Base-by-base conservation (phyloP, 2,888 invertebrate genomes). In the Diarsia brunnea region DNA sequence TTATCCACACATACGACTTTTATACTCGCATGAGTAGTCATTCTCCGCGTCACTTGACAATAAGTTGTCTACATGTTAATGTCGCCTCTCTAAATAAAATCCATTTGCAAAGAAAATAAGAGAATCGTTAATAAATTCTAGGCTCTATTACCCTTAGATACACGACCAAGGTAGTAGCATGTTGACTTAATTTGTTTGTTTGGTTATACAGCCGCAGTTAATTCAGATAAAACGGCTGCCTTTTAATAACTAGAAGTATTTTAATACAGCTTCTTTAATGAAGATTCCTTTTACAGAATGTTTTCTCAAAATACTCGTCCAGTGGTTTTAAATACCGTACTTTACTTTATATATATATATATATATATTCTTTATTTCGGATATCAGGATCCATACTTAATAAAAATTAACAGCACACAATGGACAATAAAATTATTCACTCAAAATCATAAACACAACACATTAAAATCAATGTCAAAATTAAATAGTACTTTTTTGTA, bases 201-300 rank as follows among this genome's bases (percentile, higher is more conserved):
- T 69, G 47, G 55, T 53, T 38, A 68, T 24, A 58, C 63, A 82
- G 24, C 24, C 45, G 16, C 31, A 65, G 47, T 68, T 81, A 70
- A 74, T 60, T 81, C n/a, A 69, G 61, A 61, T 51, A n/a, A 84
- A 72, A 81, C 43, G 45, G 53, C 38, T 71, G 74, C 65, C 47
- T 60, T 81, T 85, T 81, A 80, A 81, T 85, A 81, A 73, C 64
- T 75, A 27, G 8, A 81, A 81, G 76, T 70, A 85, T 85, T 82
- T 81, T 73, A 85, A 82, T 82, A 68, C n/a, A 69, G 67, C 49
- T 27, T 45, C 38, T 73, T 72, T 75, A 85, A 85, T 85, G 60
- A 69, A 85, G 69, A 84, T 84, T 75, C 75, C 38, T 51, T 69
- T 55, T 38, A 69, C 58, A 19, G 19, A 38, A 67, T 69, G 19